Conservation (phyloP, 2,797 vertebrate genomes). For the Sebastes baramenuke region DNA sequence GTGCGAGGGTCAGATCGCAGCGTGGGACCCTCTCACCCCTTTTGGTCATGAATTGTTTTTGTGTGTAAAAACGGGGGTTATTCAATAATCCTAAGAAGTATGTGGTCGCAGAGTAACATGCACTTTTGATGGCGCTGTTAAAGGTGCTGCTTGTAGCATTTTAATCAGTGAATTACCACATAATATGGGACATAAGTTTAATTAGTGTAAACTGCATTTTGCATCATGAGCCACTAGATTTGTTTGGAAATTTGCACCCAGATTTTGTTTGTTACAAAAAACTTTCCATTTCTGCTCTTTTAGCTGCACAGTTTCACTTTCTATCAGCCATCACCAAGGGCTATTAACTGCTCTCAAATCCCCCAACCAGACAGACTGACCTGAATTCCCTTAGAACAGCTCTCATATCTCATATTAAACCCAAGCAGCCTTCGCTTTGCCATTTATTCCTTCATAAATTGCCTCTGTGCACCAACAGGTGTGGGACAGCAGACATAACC, state of each 20-base stretch:
- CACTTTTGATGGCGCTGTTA: not conserved
- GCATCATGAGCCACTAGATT: not conserved
- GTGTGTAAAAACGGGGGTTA: conserved; percentile 42
- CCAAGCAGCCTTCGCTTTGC: not conserved
- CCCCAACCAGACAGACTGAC: not conserved
- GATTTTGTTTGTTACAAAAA: not conserved
- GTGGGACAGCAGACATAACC: conserved; percentile 41
- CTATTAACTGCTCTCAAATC: conserved; percentile 6
- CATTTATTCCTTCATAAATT: conserved; percentile 22
- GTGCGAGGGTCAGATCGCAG: conserved; percentile 64
- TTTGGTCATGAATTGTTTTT: conserved; percentile 50
- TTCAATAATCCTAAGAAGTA: conserved; percentile 27
- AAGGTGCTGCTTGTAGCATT: conserved; percentile 28
- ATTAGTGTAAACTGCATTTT: not conserved
- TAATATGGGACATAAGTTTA: not conserved
- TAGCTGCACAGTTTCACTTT: conserved; percentile 1
- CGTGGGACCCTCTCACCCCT: conserved; percentile 14
- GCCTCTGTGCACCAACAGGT: conserved; percentile 55
- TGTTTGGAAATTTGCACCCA: not conserved
- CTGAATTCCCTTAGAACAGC: not conserved
- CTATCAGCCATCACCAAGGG: conserved; percentile 4
- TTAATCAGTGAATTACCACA: not conserved
- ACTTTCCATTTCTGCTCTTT: not conserved
- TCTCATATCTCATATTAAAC: not conserved
- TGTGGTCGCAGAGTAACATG: not conserved